A percentile compares a stretch with the other conserved stretches of the same genome.
phyloP scores from a whole-genome alignment of 2,888 invertebrate genomes.

The Drosophila peninsularis region DNA sequence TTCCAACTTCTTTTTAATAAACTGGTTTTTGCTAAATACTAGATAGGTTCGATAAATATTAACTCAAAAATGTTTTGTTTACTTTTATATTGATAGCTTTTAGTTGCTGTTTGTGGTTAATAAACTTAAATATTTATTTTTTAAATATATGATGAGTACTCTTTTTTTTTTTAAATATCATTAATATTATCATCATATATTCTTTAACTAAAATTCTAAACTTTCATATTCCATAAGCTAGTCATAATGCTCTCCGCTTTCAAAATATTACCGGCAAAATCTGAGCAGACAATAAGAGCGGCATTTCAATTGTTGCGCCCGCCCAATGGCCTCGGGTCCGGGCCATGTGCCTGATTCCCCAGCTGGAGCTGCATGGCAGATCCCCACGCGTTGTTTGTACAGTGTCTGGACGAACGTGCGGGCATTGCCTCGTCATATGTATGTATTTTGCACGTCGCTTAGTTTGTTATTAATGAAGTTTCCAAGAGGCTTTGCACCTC shows the following conservation, averaged over 20 bases:
- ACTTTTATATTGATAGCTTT: no score
- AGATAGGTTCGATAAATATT: no score
- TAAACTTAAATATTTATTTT: no score
- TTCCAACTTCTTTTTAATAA: no score
- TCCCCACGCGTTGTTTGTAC: conserved; percentile 15
- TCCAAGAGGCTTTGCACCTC: conserved; percentile 55
- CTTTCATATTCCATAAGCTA: not conserved
- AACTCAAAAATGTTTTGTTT: no score
- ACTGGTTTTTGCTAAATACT: no score
- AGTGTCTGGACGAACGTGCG: conserved; percentile 44
- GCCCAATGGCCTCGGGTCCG: conserved; percentile 13
- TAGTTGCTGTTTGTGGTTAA: no score
- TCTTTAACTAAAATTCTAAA: not conserved
- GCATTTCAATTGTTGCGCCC: conserved; percentile 37
- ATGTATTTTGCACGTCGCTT: conserved; percentile 57
- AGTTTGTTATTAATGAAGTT: conserved; percentile 78
- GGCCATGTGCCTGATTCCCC: conserved; percentile 13
- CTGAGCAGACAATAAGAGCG: conserved; percentile 48
- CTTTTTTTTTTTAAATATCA: no score
- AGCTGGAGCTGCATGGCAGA: conserved; percentile 14
- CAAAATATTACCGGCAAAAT: conserved; percentile 23
- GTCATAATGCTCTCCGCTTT: not conserved
- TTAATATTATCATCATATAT: not conserved
- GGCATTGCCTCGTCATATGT: conserved; percentile 57
- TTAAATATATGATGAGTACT: no score